Evolutionary conservation across 2,888 invertebrate species (phyloP), one percentile per base, ranked within the genome.

Genomic region (Augiades crinisus): DNA sequence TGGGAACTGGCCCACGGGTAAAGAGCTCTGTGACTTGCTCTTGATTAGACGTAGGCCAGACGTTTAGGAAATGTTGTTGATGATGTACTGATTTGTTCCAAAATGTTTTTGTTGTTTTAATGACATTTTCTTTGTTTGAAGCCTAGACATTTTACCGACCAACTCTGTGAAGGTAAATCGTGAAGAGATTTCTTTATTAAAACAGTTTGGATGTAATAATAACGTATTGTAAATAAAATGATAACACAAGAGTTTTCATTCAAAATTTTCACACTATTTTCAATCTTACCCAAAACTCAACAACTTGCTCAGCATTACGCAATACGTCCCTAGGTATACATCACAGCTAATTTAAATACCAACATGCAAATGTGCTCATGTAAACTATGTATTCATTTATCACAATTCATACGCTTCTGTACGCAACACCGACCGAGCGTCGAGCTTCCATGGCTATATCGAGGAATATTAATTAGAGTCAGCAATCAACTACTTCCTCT

Each of bases 1-100:
- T 86, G 85, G 81, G 85, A 86, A 83, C 70, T 66, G 68, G 43
- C 63, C 69, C 64, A 68, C 49, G 27, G 49, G 65, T 59, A 60
- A 40, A 24, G 40, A 49, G 64, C 67, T 4, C 19, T 30, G 41
- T 41, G 41, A 33, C 40, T 47, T 22, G 49, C 36, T 43, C 66
- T 67, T 71, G 70, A 64, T 65, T 63, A 68, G 65, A 71, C 68
- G 64, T 54, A 59, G 59, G 58, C 67, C 63, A 69, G 67, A 68
- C 63, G 46, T 49, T 55, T 58, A 53, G 47, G 50, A 53, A 49
- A 53, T 54, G 52, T 51, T 56, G 54, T 36, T 50, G 49, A 53
- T 10, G 30, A 56, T 47, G 12, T 31, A 19, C 8, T 12, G 31
- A 43, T 43, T 30, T 41, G 10, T 16, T 2, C 10, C 3, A 2